Percentiles rank a stretch among this genome's conserved stretches.
phyloP scores from a whole-genome alignment of 2,888 invertebrate species.

The Caenorhabditis sp. region DNA sequence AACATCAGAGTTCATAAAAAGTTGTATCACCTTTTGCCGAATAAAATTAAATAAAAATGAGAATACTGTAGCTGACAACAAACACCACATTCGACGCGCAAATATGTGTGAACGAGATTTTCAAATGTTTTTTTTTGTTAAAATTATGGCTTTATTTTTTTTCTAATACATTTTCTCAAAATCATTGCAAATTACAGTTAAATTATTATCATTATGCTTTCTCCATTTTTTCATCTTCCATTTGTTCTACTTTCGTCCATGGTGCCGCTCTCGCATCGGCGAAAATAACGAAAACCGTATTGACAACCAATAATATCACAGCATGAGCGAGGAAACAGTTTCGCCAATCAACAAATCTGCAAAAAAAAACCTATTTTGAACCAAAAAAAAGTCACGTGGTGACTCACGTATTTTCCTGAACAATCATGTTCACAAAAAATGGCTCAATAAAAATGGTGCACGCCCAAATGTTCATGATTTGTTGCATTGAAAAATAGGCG shows the following conservation, averaged over 20 bases:
- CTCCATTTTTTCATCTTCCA: background rate
- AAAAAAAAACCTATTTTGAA: background rate
- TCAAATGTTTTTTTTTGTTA: too few species aligned
- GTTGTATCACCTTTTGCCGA: too few species aligned
- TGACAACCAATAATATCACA: slow-evolving; percentile 33
- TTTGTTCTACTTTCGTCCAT: slow-evolving; percentile 19
- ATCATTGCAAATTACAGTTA: too few species aligned
- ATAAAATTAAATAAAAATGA: too few species aligned
- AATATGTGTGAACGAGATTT: too few species aligned
- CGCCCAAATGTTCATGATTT: slow-evolving; percentile 51
- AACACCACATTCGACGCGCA: too few species aligned
- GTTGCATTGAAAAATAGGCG: slow-evolving; percentile 46
- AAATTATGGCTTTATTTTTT: too few species aligned
- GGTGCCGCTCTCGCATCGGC: slow-evolving; percentile 42
- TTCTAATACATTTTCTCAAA: too few species aligned
- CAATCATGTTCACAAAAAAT: slow-evolving; percentile 45
- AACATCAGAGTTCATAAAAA: too few species aligned
- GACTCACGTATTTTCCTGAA: slow-evolving; percentile 43
- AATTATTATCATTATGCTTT: background rate
- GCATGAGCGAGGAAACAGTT: slow-evolving; percentile 49
- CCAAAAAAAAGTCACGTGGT: too few species aligned
- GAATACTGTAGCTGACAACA: too few species aligned
- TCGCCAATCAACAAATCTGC: slow-evolving; percentile 45
- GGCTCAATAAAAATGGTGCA: slow-evolving; percentile 49
- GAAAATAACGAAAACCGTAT: slow-evolving; percentile 38